phyloP scores from a whole-genome alignment of 2,113 vertebrate species.

The Campylomormyrus numenius region DNA sequence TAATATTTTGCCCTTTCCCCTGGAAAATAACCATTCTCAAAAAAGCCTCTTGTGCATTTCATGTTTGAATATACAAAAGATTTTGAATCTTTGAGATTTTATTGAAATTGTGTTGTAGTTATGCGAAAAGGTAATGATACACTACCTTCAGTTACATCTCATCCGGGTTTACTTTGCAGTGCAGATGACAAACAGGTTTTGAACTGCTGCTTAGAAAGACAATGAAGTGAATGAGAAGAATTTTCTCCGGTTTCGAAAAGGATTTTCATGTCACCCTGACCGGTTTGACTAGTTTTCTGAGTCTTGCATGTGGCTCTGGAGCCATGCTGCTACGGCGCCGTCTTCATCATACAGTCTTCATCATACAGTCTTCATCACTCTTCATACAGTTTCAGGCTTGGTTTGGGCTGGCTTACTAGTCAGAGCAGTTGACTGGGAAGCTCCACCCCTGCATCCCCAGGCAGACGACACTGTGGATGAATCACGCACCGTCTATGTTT shows the following conservation, averaged over 20 bases:
- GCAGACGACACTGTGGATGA: constrained; percentile 24
- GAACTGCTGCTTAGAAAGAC: not conserved
- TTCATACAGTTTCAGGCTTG: constrained; percentile 3
- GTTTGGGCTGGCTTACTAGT: not conserved
- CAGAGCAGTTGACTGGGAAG: constrained; percentile 6
- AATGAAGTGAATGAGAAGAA: not conserved
- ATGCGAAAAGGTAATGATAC: not conserved
- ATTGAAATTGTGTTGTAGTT: not conserved
- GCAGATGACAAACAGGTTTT: not conserved
- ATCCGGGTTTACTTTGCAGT: not conserved
- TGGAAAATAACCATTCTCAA: not conserved
- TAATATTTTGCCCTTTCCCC: not conserved
- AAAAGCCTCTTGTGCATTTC: not conserved
- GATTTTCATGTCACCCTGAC: not conserved
- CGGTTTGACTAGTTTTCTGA: not conserved
- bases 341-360: not conserved
- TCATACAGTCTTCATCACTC: not conserved
- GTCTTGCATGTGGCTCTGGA: not conserved
- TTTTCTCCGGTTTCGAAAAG: not conserved
- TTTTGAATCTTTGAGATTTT: not conserved
- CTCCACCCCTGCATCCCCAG: constrained; percentile 19
- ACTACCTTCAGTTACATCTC: not conserved
- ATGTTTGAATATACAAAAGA: not conserved
- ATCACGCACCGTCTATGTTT: constrained; percentile 46
- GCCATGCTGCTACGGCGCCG: no score